phyloP scores from a whole-genome alignment of 92 coral and sea anemone species.

The Siderastrea radians region DNA sequence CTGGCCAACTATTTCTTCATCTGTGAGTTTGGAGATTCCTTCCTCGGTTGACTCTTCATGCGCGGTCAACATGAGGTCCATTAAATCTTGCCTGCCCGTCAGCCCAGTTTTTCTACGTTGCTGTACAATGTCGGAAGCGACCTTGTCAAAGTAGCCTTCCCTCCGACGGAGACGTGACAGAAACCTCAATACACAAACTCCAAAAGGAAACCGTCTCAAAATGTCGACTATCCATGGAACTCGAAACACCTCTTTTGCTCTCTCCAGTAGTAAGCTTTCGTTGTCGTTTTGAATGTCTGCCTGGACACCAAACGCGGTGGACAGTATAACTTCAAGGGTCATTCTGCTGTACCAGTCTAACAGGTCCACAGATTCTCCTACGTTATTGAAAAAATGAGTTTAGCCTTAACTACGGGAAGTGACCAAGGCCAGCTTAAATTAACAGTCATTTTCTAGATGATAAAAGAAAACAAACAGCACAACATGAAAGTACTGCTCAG shows the following conservation, averaged over 20 bases:
- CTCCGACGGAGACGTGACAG: neutral
- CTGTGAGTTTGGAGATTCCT: constrained; percentile 45
- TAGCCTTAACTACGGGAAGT: neutral
- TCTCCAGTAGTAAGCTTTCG: constrained; percentile 36
- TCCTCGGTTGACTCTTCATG: constrained; percentile 53
- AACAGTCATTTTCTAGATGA: too few relatives aligned
- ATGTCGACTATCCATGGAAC: neutral
- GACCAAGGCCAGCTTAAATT: too few relatives aligned
- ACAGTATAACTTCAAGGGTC: constrained; percentile 75
- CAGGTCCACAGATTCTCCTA: constrained; percentile 67
- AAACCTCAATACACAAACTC: neutral
- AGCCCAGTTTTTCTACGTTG: constrained; percentile 34
- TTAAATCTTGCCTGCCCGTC: constrained; percentile 58
- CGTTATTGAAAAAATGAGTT: neutral
- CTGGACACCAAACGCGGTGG: constrained; percentile 71
- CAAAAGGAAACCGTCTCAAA: constrained; percentile 47
- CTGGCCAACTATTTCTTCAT: constrained; percentile 64
- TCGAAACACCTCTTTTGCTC: constrained; percentile 19
- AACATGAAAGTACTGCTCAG: too few relatives aligned
- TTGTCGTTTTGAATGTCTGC: constrained; percentile 63
- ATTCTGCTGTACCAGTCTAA: constrained; percentile 66
- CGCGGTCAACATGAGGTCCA: constrained; percentile 71
- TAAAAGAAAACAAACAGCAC: too few relatives aligned
- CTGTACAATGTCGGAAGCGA: constrained; percentile 58
- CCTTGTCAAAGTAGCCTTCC: constrained; percentile 29